Evolutionary conservation across 2,888 invertebrate genomes (phyloP), one percentile per base, ranked within the genome.

Genomic region (Globia sparganii): DNA sequence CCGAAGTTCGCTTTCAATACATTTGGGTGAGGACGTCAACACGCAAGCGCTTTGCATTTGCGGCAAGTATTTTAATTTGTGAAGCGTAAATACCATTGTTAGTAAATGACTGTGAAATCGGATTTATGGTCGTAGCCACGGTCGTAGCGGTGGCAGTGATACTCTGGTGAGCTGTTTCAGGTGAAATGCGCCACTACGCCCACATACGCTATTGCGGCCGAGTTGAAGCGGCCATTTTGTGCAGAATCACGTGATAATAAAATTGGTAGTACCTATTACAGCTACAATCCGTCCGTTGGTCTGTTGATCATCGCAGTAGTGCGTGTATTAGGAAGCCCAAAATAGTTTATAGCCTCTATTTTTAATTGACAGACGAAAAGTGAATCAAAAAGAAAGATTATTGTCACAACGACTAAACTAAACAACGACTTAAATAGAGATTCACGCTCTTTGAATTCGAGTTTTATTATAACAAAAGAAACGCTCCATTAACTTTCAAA

Each of bases 21-120:
- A 84, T 84, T 83, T 82, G 86, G 81, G 72, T 70, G 72, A 25
- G 43, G 8, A 73, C 66, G 43, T 25, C 43, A 49, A 64, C 34
- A 65, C 43, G 53, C 58, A 72, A 76, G 69, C 69, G 43, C 46
- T 67, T 75, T 64, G 72, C 69, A 49, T 82, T 75, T 72, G 37
- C 61, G 37, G 78, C 53, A 77, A 86, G 67, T 81, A 83, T 78
- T 86, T 82, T 68, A 78, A 86, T 86, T 82, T 61, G 70, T 73
- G 69, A 62, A 82, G 34, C 70, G 75, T 66, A 66, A 81, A 75
- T 74, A 40, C 34, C 73, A 66, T 78, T 87, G 73, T 85, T 77
- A 31, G 61, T 78, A 72, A 87, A 78, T 82, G 40, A 76, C 69
- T 80, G 69, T 79, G 74, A 79, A 87, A 76, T 75, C 74, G 82